phyloP scores from a whole-genome alignment of 2,113 vertebrate species.

The Thymallus thymallus region DNA sequence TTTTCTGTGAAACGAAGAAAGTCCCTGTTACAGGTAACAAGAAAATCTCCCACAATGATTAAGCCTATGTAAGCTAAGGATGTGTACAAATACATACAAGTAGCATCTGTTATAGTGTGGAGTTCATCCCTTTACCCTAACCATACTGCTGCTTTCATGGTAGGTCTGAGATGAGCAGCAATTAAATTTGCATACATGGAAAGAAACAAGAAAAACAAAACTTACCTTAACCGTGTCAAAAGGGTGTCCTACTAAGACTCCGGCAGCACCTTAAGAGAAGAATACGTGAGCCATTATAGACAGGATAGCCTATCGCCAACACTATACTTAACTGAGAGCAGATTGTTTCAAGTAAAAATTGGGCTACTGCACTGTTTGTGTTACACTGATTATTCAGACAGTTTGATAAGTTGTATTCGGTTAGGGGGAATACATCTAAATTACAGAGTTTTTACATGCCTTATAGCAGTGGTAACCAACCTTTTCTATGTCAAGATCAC shows the following conservation, averaged over 20 bases:
- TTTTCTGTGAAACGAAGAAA: conserved; percentile 74
- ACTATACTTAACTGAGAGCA: too few species aligned
- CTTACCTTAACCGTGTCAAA: conserved; percentile 98
- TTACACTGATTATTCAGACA: not conserved
- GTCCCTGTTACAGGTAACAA: conserved; percentile 78
- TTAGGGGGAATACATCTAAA: too few species aligned
- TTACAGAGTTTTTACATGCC: too few species aligned
- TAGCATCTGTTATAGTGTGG: not conserved
- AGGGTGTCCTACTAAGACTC: conserved; percentile 95
- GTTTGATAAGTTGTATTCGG: not conserved
- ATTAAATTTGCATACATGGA: not conserved
- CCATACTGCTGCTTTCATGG: not conserved
- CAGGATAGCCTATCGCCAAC: too few species aligned
- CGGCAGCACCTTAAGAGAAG: conserved; percentile 84
- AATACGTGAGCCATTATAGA: not conserved
- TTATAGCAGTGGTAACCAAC: too few species aligned
- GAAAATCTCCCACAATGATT: conserved; percentile 12
- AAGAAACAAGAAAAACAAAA: not conserved
- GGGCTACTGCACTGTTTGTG: too few species aligned
- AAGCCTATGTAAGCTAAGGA: not conserved
- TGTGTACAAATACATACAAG: not conserved
- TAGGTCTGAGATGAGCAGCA: not conserved
- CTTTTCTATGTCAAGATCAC: too few species aligned
- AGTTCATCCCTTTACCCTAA: not conserved
- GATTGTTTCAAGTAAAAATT: too few species aligned